Evolutionary conservation across 2,797 vertebrate species (phyloP).

Genomic region (Bradypodion pumilum): DNA sequence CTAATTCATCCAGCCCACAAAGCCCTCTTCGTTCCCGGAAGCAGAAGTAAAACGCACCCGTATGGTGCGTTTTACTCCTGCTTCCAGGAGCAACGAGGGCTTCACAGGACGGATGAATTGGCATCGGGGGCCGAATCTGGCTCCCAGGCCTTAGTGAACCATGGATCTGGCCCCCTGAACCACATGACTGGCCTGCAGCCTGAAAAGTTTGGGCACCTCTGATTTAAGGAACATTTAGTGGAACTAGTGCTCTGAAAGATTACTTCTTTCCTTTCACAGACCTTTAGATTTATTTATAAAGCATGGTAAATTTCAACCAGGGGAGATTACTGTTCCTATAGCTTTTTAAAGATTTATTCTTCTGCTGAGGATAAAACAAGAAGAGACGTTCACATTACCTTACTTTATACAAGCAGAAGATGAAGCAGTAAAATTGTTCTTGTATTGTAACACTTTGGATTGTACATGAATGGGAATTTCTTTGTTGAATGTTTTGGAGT

Average conservation of each 20-base stretch:
- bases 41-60: too few relatives aligned
- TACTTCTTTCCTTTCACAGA: conserved; percentile 16
- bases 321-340: not conserved
- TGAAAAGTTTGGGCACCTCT: too few relatives aligned
- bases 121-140: too few relatives aligned
- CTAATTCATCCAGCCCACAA: too few relatives aligned
- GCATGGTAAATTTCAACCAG: not conserved
- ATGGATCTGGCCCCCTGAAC: too few relatives aligned
- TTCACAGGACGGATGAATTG: too few relatives aligned
- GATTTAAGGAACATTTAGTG: not conserved
- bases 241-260: not conserved
- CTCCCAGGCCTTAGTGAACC: too few relatives aligned
- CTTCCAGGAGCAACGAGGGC: too few relatives aligned
- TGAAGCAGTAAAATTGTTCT: not conserved
- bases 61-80: too few relatives aligned
- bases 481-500: not conserved
- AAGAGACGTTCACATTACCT: not conserved
- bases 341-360: not conserved
- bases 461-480: not conserved
- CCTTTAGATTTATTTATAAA: not conserved
- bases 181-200: too few relatives aligned
- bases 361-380: too few relatives aligned
- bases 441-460: not conserved
- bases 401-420: not conserved
- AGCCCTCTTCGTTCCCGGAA: too few relatives aligned